Evolutionary conservation across 2,113 vertebrate genomes (phyloP), one percentile per base, ranked within the genome.

Genomic region (Pantherophis guttatus): DNA sequence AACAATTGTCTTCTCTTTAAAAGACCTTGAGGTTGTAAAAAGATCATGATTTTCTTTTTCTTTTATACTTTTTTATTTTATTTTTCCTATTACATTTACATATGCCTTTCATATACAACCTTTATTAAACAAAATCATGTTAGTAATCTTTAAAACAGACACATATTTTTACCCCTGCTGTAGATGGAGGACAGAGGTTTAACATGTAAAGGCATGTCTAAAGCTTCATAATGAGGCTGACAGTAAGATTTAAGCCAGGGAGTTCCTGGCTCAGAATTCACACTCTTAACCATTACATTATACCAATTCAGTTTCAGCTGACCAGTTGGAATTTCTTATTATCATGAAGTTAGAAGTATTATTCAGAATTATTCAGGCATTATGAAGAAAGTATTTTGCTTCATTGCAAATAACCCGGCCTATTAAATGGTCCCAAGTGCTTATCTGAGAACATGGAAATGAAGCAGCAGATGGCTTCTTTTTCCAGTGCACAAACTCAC

Each of bases 381-480:
- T 58, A 39, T 52, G 50, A 93, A 94, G 91, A 91, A 48, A 1
- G 39, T 13, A 29, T 52, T 88, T 59, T 91, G 57, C 59, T 52
- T 33, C 50, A 3, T 29, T 87, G 62, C 17, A n/a, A 29, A 65
- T 13, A 81, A 33, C 26, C 17, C 91, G 15, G 19, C 55, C 87
- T 95, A 57, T 94, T 92, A 91, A 65, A 86, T 48, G 2, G 1
- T 93, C 93, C 48, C 70, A 65, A 87, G 2, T 81, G 55, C 96
- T 91, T 95, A 50, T 87, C 90, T 93, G 94, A 95, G 92, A 93
- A 95, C 93, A 89, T 89, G 52, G 53, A 70, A 93, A 92, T 62
- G 5, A 58, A 15, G 52, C 26, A 91, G 88, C 17, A 48, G 62
- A 29, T 13, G 33, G 50, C 53, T 93, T 91, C 86, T 96, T 52